Percentiles rank a stretch among this genome's conserved stretches.
These are phyloP conservation scores for Eumacrocentrus americanus DNA, from an alignment of 2,888 invertebrate species.

Conservation along the genomic window DNA sequence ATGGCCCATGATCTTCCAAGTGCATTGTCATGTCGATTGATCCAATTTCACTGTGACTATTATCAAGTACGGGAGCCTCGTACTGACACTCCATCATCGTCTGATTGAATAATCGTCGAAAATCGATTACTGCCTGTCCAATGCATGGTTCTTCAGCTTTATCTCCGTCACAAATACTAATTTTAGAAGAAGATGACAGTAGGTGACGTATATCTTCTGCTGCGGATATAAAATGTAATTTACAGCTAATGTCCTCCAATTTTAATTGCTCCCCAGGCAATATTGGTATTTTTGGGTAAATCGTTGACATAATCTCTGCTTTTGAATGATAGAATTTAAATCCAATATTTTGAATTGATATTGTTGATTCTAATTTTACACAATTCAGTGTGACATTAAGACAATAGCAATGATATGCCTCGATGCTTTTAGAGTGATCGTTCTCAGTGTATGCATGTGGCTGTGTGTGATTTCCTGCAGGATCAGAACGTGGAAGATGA, in stretches of 20 bases:
- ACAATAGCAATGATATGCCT: constrained; percentile 51
- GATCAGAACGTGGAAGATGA: constrained; percentile 24
- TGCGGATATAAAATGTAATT: constrained; percentile 55
- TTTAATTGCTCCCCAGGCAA: constrained; percentile 42
- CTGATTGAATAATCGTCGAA: constrained; percentile 46
- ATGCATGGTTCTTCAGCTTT: constrained; percentile 38
- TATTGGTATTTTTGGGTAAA: constrained; percentile 42
- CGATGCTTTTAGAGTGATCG: constrained; percentile 38
- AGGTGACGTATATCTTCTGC: constrained; percentile 52
- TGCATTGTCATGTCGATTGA: constrained; percentile 44
- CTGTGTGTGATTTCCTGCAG: constrained; percentile 3
- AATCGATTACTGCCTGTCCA: constrained; percentile 47
- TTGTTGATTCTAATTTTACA: constrained; percentile 44
- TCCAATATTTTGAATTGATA: constrained; percentile 46
- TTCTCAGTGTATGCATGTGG: constrained; percentile 27
- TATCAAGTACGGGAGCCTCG: constrained; percentile 45
- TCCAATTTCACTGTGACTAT: constrained; percentile 46
- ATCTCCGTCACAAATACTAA: constrained; percentile 48
- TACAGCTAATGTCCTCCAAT: constrained; percentile 52
- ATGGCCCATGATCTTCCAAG: constrained; percentile 53
- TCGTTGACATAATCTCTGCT: constrained; percentile 48
- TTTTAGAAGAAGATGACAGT: constrained; percentile 52
- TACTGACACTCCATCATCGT: constrained; percentile 48
- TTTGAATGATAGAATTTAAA: constrained; percentile 59
- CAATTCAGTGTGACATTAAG: constrained; percentile 46